Evolutionary conservation across 1,140 invertebrate genomes (phyloP).

Genomic region (Ptiloglossa arizonensis): DNA sequence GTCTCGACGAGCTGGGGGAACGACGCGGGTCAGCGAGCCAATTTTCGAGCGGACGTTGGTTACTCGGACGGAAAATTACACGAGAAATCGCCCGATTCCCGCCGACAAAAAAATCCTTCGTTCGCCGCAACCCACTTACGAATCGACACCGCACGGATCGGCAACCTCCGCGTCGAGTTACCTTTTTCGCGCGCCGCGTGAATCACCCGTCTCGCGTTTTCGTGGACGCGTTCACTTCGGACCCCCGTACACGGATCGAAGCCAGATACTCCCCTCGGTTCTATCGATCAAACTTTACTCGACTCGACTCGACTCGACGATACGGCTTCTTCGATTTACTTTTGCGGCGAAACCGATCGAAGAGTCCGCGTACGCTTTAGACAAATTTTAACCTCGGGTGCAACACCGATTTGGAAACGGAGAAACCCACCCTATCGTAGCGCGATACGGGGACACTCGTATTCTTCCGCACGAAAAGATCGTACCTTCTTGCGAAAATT

Average conservation of each 20-base stretch:
- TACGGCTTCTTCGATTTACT: too few species aligned
- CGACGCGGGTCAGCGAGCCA: neutral
- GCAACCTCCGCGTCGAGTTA: neutral
- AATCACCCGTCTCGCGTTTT: slow-evolving; percentile 12
- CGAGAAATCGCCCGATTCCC: neutral
- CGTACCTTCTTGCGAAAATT: too few species aligned
- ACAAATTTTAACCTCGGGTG: too few species aligned
- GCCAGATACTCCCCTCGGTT: neutral
- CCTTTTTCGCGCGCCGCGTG: neutral
- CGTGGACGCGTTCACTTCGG: neutral
- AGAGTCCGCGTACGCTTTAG: too few species aligned
- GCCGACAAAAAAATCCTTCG: too few species aligned
- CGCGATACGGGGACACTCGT: too few species aligned
- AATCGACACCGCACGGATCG: neutral
- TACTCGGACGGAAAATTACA: neutral
- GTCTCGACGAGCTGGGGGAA: neutral
- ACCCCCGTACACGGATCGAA: neutral
- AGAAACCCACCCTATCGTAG: too few species aligned
- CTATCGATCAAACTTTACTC: slow-evolving; percentile 8
- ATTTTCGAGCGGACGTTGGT: neutral
- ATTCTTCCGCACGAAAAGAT: too few species aligned
- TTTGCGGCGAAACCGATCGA: too few species aligned
- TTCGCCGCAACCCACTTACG: neutral
- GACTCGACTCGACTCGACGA: too few species aligned
- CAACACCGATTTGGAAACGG: too few species aligned